These are phyloP conservation scores for Thamnophis elegans DNA, from an alignment of 2,797 vertebrate species.

Conservation along the genomic window DNA sequence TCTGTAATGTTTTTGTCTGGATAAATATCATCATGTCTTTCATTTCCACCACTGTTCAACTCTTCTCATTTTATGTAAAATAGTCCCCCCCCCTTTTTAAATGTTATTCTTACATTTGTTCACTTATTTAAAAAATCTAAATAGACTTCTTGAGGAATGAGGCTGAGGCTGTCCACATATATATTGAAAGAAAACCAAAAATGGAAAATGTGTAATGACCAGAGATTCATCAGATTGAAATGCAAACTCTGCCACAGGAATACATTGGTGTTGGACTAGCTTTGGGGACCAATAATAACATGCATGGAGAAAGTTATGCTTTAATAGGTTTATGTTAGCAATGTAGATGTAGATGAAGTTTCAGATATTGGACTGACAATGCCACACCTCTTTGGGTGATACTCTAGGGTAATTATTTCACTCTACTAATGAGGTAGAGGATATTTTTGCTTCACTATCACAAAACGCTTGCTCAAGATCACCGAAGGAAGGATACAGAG, in stretches of 20 bases:
- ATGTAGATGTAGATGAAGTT: not conserved
- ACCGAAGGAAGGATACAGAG: not conserved
- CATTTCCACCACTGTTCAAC: not conserved
- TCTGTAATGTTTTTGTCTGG: not conserved
- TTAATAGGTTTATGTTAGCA: not conserved
- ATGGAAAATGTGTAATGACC: not conserved
- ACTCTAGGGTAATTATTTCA: not conserved
- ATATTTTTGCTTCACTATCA: not conserved
- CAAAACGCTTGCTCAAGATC: not conserved
- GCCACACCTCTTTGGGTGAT: constrained; percentile 1
- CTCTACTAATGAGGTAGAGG: not conserved
- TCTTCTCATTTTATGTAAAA: not conserved
- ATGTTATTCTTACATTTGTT: not conserved
- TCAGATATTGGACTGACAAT: not conserved
- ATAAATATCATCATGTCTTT: not conserved
- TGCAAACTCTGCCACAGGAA: not conserved
- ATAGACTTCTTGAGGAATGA: not conserved
- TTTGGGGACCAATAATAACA: not conserved
- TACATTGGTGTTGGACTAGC: not conserved
- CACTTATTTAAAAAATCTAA: not conserved
- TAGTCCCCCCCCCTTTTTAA: not conserved
- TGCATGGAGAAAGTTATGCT: not conserved
- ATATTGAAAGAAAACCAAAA: not conserved
- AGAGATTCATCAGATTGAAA: not conserved
- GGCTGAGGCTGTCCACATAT: not conserved